Conservation (phyloP, 2,797 vertebrate genomes). For the Falco cherrug region DNA sequence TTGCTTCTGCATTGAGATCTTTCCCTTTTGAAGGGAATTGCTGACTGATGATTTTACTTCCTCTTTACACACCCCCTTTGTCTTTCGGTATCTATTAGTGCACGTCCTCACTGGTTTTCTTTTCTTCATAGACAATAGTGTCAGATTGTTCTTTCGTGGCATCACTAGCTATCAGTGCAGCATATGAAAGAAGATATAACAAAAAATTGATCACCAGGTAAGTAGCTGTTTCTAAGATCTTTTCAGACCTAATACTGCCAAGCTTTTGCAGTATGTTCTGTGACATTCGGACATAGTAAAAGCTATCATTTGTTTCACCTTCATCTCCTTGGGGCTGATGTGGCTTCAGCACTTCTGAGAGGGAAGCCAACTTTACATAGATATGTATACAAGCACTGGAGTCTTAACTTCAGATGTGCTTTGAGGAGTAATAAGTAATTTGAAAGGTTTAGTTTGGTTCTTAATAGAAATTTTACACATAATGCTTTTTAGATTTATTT, state of each 20-base stretch:
- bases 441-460: not conserved
- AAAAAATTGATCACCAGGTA: slow-evolving; percentile 99
- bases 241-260: not conserved
- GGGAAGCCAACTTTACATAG: not conserved
- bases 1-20: not conserved
- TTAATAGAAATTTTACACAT: not conserved
- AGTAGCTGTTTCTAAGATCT: not conserved
- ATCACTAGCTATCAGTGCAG: slow-evolving; percentile 95
- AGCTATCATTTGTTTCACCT: not conserved
- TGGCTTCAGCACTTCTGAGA: not conserved
- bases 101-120: not conserved
- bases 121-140: slow-evolving; percentile 88
- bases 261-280: not conserved
- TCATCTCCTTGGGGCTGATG: not conserved
- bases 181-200: slow-evolving; percentile 95
- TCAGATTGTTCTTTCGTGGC: slow-evolving; percentile 99
- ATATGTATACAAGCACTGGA: not conserved
- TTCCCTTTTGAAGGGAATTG: not conserved
- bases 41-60: not conserved
- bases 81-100: not conserved
- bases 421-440: not conserved
- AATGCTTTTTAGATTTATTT: not conserved
- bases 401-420: not conserved
- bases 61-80: not conserved
- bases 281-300: not conserved